phyloP scores from a whole-genome alignment of 2,113 vertebrate species.

The Zosterops borbonicus region DNA sequence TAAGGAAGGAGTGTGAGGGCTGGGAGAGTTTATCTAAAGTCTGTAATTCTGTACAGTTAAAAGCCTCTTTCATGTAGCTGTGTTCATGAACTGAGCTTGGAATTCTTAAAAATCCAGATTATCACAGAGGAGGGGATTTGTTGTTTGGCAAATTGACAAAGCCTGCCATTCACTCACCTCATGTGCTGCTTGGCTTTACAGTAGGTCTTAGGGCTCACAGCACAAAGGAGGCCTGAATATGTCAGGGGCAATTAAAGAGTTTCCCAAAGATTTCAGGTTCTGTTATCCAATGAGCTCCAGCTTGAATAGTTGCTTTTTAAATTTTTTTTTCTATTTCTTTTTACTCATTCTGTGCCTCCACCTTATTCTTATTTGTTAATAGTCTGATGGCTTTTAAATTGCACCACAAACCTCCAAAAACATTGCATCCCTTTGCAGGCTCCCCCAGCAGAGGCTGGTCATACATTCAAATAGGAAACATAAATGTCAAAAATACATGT shows the following conservation, averaged over 20 bases:
- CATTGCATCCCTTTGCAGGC: background rate
- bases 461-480: background rate
- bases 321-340: background rate
- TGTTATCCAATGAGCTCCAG: fast-evolving
- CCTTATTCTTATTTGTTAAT: background rate
- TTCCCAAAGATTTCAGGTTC: background rate
- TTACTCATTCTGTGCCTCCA: background rate
- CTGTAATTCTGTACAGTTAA: background rate
- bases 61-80: background rate
- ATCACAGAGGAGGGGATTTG: background rate
- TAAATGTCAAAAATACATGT: background rate
- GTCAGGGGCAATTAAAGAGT: background rate
- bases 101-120: conserved; percentile 37
- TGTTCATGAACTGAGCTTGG: background rate
- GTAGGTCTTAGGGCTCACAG: background rate
- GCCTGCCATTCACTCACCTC: background rate
- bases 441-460: background rate
- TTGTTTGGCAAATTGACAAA: conserved; percentile 22
- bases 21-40: background rate
- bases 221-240: background rate
- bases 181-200: background rate
- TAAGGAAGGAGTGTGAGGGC: background rate
- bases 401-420: background rate
- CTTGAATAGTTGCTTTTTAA: background rate
- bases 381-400: background rate